Conservation (phyloP, 2,113 vertebrate genomes). For the Mobula birostris region DNA sequence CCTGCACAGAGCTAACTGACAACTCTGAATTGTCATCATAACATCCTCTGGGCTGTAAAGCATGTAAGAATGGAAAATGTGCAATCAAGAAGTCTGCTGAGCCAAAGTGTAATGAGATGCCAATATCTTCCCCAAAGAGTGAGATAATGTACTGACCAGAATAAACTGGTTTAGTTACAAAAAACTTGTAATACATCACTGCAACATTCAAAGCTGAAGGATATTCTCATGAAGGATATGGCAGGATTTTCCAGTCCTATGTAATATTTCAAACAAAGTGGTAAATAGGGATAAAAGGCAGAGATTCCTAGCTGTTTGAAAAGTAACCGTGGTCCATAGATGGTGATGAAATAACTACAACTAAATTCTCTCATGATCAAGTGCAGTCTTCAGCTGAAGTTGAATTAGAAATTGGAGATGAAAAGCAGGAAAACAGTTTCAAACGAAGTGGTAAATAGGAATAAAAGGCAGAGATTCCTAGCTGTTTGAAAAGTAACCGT, state of each 20-base stretch:
- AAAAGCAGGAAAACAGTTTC: background rate
- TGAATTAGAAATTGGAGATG: background rate
- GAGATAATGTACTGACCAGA: slow-evolving; percentile 36
- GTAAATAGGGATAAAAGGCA: background rate
- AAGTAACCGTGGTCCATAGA: background rate
- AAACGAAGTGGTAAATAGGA: background rate
- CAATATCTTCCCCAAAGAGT: slow-evolving; percentile 37
- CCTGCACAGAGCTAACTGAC: slow-evolving; percentile 16
- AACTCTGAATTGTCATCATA: slow-evolving; percentile 20
- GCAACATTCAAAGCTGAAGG: slow-evolving; percentile 27
- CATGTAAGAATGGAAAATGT: slow-evolving; percentile 36
- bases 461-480: background rate
- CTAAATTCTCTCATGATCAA: background rate
- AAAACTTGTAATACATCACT: slow-evolving; percentile 7
- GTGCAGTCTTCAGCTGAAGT: background rate
- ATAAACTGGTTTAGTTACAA: slow-evolving; percentile 16
- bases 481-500: background rate
- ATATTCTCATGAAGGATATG: slow-evolving; percentile 9
- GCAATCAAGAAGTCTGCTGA: background rate
- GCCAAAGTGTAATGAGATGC: slow-evolving; percentile 31
- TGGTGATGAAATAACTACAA: background rate
- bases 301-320: background rate
- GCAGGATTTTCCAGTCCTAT: background rate
- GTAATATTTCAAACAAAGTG: slow-evolving; percentile 17
- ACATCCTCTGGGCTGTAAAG: slow-evolving; percentile 29